Percentiles rank a stretch among this genome's conserved stretches.
These are phyloP conservation scores for Spea bombifrons DNA, from an alignment of 2,113 vertebrate species.

Conservation along the genomic window DNA sequence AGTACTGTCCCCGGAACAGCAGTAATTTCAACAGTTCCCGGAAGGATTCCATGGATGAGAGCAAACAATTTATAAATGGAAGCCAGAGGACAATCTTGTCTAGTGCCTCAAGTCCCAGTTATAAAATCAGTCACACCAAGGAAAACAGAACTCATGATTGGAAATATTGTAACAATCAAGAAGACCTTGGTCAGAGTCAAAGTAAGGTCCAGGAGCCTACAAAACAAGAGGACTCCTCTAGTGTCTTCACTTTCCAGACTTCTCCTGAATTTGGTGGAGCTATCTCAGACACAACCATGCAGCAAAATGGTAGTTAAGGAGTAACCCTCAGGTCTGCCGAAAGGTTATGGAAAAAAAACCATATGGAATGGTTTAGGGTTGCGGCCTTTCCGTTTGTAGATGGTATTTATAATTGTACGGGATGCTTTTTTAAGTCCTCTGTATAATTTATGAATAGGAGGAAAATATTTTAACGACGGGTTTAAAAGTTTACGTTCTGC, in stretches of 20 bases:
- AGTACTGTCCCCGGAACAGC: constrained; percentile 80
- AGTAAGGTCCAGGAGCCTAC: constrained; percentile 8
- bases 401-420: neutral
- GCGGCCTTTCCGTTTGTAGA: neutral
- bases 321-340: neutral
- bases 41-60: constrained; percentile 78
- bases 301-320: neutral
- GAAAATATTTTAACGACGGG: neutral
- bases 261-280: constrained; percentile 55
- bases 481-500: neutral
- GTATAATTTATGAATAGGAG: neutral
- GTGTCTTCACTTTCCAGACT: constrained; percentile 61
- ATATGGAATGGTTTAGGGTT: neutral
- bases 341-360: neutral
- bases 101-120: constrained; percentile 71
- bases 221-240: constrained; percentile 47
- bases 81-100: constrained; percentile 84
- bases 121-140: constrained; percentile 64
- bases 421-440: neutral
- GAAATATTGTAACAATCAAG: constrained; percentile 63
- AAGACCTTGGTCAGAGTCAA: constrained; percentile 51
- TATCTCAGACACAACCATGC: neutral
- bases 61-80: constrained; percentile 78
- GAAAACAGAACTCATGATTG: constrained; percentile 76
- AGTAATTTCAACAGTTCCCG: constrained; percentile 71